Evolutionary conservation across 2,888 invertebrate genomes (phyloP), one percentile per base, ranked within the genome.

Genomic region (Philonicus albiceps): DNA sequence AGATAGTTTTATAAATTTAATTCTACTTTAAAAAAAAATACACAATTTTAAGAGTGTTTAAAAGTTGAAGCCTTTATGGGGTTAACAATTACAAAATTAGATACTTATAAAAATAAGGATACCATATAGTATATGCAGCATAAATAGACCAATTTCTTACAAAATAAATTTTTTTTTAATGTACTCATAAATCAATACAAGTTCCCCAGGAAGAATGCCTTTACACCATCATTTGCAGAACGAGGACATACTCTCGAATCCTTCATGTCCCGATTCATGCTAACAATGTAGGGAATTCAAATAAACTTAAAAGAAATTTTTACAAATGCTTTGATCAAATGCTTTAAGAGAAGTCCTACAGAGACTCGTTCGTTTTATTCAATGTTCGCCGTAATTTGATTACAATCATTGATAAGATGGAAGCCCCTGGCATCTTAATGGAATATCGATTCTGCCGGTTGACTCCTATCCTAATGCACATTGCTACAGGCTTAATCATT

Each of bases 331-430:
- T 78, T 78, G 78, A 78, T 49, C 78, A 49, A 78, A 78, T 16
- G 27, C 40, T 27, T 30, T 43, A 49, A 49, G 5, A 37, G 49
- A 78, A 49, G 49, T 78, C 78, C 30, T 85, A 49, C 76, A 86
- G 34, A 74, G 49, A 43, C 13, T 53, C 31, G 64, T 64, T 64
- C 49, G 37, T 86, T 83, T 40, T 78, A 78, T 55, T 87, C 78
- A 85, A 55, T 75, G 72, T 55, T 85, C 86, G 76, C 75, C 80
- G 86, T 87, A 87, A 87, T 87, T 87, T 84, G 86, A 87, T 87
- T 87, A 78, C 86, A 84, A 87, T 87, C 83, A 78, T 85, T 87
- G 86, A 87, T 87, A 87, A 87, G 72, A 84, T 84, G 76, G 85
- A 87, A 43, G 78, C 49, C 22, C 49, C n/a, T 78, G 85, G 76